These are phyloP conservation scores for Acestrorhynchus altus DNA, from an alignment of 2,797 vertebrate species.

Conservation along the genomic window DNA sequence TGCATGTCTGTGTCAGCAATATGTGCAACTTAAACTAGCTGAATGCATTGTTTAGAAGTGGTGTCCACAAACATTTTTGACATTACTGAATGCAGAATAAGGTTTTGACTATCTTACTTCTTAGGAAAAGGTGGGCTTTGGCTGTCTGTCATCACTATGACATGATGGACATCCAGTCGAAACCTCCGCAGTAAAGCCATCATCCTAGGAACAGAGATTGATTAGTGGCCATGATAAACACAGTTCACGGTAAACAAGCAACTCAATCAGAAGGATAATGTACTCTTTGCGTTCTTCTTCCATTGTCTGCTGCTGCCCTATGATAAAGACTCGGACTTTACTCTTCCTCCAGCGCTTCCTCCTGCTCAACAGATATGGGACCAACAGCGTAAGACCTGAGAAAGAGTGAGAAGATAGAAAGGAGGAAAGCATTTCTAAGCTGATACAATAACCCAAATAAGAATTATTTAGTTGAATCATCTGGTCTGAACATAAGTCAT, in stretches of 20 bases:
- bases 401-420: not conserved
- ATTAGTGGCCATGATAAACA: not conserved
- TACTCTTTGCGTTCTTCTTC: slow-evolving; percentile 77
- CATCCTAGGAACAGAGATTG: slow-evolving; percentile 68
- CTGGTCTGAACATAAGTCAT: too few relatives aligned
- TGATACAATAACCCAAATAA: too few relatives aligned
- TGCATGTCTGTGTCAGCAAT: too few relatives aligned
- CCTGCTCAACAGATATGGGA: slow-evolving; percentile 81
- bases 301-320: slow-evolving; percentile 72
- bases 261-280: slow-evolving; percentile 32
- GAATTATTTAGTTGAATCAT: too few relatives aligned
- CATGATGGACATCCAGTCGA: slow-evolving; percentile 76
- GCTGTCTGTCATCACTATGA: slow-evolving; percentile 78
- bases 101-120: slow-evolving; percentile 63
- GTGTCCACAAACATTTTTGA: too few relatives aligned
- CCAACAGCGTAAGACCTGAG: slow-evolving; percentile 80
- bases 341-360: slow-evolving; percentile 74
- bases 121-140: slow-evolving; percentile 72
- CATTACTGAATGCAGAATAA: not conserved
- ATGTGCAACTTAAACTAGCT: too few relatives aligned
- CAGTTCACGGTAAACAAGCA: not conserved
- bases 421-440: too few relatives aligned
- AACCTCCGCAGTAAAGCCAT: slow-evolving; percentile 74
- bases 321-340: slow-evolving; percentile 77
- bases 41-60: too few relatives aligned